Evolutionary conservation across 2,113 vertebrate genomes (phyloP).

Genomic region (Eubucco bourcierii): DNA sequence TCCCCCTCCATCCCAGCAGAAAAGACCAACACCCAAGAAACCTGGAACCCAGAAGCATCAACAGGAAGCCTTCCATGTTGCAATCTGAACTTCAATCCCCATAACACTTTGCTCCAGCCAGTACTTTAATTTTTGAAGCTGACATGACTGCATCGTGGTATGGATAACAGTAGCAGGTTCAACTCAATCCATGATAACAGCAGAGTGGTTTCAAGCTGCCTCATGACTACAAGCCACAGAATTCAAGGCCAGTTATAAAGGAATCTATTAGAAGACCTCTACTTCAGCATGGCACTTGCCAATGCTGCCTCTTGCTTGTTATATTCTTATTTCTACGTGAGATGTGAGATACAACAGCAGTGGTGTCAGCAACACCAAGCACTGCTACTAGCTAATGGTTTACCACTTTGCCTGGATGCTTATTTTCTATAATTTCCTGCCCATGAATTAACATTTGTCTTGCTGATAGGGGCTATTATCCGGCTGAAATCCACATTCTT

Average conservation of each 20-base stretch:
- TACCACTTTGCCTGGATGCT: constrained; percentile 14
- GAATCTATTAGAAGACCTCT: not conserved
- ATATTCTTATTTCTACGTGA: not conserved
- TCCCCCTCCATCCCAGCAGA: too few relatives aligned
- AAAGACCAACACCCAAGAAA: too few relatives aligned
- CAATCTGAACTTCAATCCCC: too few relatives aligned
- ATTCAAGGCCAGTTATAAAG: not conserved
- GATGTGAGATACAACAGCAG: not conserved
- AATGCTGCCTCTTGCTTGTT: not conserved
- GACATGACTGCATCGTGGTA: too few relatives aligned
- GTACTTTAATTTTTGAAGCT: too few relatives aligned
- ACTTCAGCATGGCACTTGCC: not conserved
- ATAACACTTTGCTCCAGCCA: too few relatives aligned
- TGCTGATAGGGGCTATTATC: constrained; percentile 43
- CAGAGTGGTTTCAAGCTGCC: not conserved
- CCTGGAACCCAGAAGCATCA: too few relatives aligned
- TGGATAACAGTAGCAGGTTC: too few relatives aligned
- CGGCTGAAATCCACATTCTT: constrained; percentile 43
- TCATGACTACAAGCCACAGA: not conserved
- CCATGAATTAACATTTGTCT: constrained; percentile 55
- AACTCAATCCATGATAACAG: too few relatives aligned
- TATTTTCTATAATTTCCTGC: constrained; percentile 48
- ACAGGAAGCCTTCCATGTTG: too few relatives aligned
- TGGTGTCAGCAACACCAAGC: not conserved
- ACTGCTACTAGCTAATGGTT: not conserved